Conservation (phyloP, 2,113 vertebrate species). For the Chloropsis cyanopogon region DNA sequence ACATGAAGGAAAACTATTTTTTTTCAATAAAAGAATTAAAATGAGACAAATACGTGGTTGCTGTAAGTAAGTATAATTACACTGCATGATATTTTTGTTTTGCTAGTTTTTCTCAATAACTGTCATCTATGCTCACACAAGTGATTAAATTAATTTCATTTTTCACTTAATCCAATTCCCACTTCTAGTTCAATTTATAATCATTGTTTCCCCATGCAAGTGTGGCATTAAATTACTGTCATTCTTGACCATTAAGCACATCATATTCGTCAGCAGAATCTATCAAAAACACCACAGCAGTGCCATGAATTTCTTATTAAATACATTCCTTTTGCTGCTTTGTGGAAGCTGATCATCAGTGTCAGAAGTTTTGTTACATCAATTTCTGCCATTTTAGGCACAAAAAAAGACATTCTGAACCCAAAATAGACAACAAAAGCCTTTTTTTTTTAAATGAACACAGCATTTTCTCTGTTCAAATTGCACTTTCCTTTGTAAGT, state of each 20-base stretch:
- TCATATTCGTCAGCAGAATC: neutral
- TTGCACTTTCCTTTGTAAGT: neutral
- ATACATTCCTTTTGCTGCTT: neutral
- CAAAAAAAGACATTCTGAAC: neutral
- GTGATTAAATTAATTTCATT: constrained; percentile 15
- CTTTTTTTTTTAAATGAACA: neutral
- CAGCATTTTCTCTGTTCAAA: neutral
- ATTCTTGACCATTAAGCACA: constrained; percentile 21
- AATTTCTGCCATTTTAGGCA: neutral
- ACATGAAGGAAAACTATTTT: neutral
- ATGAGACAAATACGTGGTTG: neutral
- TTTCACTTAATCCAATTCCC: constrained; percentile 17
- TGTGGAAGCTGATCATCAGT: neutral
- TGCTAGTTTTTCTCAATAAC: neutral
- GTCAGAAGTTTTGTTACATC: neutral
- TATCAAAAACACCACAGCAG: neutral
- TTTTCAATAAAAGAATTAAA: neutral
- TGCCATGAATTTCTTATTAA: neutral
- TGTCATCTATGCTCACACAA: neutral
- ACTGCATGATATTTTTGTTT: neutral
- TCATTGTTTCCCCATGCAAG: neutral
- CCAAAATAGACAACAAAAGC: neutral
- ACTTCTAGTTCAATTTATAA: constrained; percentile 13
- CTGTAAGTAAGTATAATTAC: neutral
- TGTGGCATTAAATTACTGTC: neutral